Evolutionary conservation across 1,140 invertebrate species (phyloP), one percentile per base, ranked within the genome.

Genomic region (Aphaenogaster rudis): DNA sequence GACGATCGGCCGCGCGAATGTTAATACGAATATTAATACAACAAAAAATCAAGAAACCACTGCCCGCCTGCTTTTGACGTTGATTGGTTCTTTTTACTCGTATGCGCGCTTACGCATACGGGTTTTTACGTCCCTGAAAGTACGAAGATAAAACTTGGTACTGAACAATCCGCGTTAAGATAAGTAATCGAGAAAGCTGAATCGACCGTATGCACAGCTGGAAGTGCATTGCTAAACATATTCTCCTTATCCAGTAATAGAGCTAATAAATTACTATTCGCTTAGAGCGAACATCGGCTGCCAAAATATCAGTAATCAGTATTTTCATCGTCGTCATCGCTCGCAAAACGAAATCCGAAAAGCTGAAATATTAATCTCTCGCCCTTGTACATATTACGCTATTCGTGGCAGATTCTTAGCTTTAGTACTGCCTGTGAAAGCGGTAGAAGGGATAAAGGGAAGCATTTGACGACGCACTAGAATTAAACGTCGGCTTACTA

Each of bases 241-340:
- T 48, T 33, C 52, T 59, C 48, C 39, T 54, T 52, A 79, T 72
- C 33, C 79, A 71, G 17, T 82, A 81, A 82, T 57, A 45, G 33
- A 61, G 77, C 61, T 50, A 82, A 63, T n/a, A 42, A 86, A 72
- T 84, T 78, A 77, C 36, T 66, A 79, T 85, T 90, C 89, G 89
- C 86, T 54, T 54, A 71, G 74, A 86, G 74, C 80, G 86, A 88
- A 78, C 67, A 88, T 88, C 82, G 86, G 89, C 86, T 91, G 90
- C 90, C 90, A 91, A 91, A 91, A 86, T 72, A 86, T 84, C 89
- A 91, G 79, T 91, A 91, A 91, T 82, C 81, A 90, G 86, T 90
- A 91, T 88, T 88, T 52, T 88, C 67, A 52, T 85, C 86, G 63
- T 87, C 69, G 61, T 50, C 63, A 39, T 63, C 39, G 52, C 28